Evolutionary conservation across 2,113 vertebrate species (phyloP), one percentile per base, ranked within the genome.

Genomic region (Toxotes jaculatrix): DNA sequence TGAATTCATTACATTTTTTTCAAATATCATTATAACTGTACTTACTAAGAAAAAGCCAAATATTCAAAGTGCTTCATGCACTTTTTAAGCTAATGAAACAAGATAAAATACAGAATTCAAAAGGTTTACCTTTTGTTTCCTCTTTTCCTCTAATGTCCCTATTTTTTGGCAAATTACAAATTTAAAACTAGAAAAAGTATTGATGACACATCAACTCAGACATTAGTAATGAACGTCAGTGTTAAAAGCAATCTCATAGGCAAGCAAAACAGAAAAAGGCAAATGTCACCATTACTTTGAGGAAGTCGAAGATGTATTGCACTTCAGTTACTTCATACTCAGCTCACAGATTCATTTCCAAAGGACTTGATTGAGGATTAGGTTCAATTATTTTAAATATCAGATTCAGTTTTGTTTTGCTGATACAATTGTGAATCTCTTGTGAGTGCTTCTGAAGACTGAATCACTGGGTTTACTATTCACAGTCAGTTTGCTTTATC

Each of bases 141-240:
- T 96, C 96, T 97, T 96, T 97, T 97, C 96, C 95, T 96, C 95
- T 97, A 97, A 97, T 96, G 95, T 94, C 94, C 96, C 96, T 94
- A 96, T 73, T 85, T 68, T 97, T 96, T 96, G 95, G 96, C 95
- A 97, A 97, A 96, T 96, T 95, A 96, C 95, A 95, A 96, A 96
- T 96, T 95, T 96, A 74, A 77, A 83, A 74, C 80, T 91, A 90
- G 57, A 76, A 92, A 75, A 96, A 95, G 96, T 96, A 96, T 95
- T 96, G 96, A 96, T 97, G 96, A 96, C 95, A 97, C 96, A 98
- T 97, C 95, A 97, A 96, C 96, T 97, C 96, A 97, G 96, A 97
- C 96, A 97, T 98, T 98, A 98, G 97, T 97, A 96, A 96, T 93
- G 95, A 96, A 96, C 95, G 96, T 97, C 96, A 98, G 96, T 96